Conservation (phyloP, 2,113 vertebrate genomes). For the Nestor notabilis region DNA sequence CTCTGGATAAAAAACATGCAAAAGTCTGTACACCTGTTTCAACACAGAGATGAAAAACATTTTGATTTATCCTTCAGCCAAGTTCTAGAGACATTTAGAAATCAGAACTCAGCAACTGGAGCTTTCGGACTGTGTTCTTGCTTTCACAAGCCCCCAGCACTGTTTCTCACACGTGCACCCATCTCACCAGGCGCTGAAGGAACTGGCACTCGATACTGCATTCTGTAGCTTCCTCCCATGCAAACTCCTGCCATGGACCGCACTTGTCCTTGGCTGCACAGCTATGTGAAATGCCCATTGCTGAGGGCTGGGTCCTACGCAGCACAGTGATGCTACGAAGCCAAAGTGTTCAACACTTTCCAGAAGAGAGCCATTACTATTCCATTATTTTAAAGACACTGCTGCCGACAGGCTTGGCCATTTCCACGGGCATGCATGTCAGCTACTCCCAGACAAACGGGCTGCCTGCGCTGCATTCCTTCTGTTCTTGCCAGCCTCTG, state of each 20-base stretch:
- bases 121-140: background rate
- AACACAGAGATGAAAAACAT: background rate
- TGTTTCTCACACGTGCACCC: background rate
- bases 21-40: background rate
- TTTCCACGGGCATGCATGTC: background rate
- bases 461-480: slow-evolving; percentile 34
- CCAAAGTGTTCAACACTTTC: background rate
- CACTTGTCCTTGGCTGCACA: background rate
- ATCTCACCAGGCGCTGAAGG: background rate
- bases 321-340: background rate
- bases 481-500: background rate
- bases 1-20: background rate
- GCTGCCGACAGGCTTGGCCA: background rate
- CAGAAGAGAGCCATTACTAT: background rate
- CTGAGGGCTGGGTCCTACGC: background rate
- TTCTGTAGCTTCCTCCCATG: background rate
- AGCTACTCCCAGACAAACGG: background rate
- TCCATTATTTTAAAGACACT: background rate
- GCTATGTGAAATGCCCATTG: background rate
- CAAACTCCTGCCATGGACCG: background rate
- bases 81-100: background rate
- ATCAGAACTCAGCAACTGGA: background rate
- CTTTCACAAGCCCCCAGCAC: background rate
- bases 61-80: background rate
- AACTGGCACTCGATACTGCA: background rate